Conservation (phyloP, 2,888 invertebrate species). For the Cheilosia pagana region DNA sequence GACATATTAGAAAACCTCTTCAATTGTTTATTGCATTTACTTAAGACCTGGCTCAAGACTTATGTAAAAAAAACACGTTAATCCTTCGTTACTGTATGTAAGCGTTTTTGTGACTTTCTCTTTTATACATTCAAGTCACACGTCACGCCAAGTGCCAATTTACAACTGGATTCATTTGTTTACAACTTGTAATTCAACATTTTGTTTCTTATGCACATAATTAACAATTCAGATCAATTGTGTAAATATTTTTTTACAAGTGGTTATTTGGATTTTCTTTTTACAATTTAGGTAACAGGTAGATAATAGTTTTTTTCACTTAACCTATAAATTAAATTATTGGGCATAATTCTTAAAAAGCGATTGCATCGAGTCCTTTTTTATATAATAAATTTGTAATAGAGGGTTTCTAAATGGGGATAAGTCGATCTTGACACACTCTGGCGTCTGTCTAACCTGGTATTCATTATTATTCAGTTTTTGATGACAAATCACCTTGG, state of each 20-base stretch:
- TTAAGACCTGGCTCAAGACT: not conserved
- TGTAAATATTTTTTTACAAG: not conserved
- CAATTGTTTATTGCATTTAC: not conserved
- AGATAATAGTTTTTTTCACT: constrained; percentile 31
- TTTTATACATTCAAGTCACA: not conserved
- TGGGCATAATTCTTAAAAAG: not conserved
- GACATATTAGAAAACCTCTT: constrained; percentile 20
- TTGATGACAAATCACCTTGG: too few species aligned
- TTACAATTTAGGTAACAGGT: constrained; percentile 40
- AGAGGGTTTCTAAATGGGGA: too few species aligned
- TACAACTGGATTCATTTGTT: constrained; percentile 1
- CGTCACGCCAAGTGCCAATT: constrained; percentile 9
- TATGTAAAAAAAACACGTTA: constrained; percentile 14
- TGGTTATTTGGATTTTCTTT: not conserved
- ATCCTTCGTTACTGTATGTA: not conserved
- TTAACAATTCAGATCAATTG: constrained; percentile 34
- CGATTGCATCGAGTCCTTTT: not conserved
- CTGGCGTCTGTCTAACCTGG: too few species aligned
- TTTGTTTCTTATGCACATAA: constrained; percentile 42
- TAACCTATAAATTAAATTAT: not conserved
- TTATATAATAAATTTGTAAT: too few species aligned
- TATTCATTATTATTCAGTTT: too few species aligned
- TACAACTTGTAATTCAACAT: constrained; percentile 1
- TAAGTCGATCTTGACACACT: too few species aligned
- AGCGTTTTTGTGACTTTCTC: not conserved